phyloP scores from a whole-genome alignment of 2,113 vertebrate species.

The Tamias sibiricus region DNA sequence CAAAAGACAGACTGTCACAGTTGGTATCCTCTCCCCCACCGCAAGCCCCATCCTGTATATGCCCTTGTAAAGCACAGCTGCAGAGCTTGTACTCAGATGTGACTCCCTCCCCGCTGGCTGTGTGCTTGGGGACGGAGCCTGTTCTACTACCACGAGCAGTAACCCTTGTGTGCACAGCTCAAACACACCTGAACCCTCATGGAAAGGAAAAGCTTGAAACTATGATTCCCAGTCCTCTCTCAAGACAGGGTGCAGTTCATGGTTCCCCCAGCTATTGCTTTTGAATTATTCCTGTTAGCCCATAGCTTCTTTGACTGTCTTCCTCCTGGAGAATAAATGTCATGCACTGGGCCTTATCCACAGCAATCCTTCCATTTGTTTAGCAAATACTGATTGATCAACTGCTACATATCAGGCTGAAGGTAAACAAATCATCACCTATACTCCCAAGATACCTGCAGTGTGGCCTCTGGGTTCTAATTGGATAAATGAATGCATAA shows the following conservation, averaged over 20 bases:
- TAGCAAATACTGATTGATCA: constrained; percentile 31
- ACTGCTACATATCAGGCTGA: neutral
- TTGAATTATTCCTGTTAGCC: neutral
- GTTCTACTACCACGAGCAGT: neutral
- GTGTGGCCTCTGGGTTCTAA: neutral
- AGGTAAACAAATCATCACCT: neutral
- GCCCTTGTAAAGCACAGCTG: neutral
- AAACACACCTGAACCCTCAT: neutral
- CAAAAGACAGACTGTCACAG: neutral
- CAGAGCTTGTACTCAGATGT: neutral
- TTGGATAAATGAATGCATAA: neutral
- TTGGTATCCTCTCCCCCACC: neutral
- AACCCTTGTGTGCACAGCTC: neutral
- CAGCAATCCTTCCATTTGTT: constrained; percentile 40
- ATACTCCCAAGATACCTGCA: neutral
- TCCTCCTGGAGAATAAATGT: neutral
- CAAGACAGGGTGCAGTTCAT: neutral
- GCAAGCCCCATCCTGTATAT: too few relatives aligned
- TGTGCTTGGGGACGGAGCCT: neutral
- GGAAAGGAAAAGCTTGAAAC: neutral
- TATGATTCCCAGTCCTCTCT: neutral
- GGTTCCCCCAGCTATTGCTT: neutral
- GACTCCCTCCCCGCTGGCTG: neutral
- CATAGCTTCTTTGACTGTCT: neutral
- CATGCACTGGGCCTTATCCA: neutral